Percentiles rank a stretch among this genome's conserved stretches.
Evolutionary conservation across 2,888 invertebrate species (phyloP).

Genomic region (Calameuta filiformis): DNA sequence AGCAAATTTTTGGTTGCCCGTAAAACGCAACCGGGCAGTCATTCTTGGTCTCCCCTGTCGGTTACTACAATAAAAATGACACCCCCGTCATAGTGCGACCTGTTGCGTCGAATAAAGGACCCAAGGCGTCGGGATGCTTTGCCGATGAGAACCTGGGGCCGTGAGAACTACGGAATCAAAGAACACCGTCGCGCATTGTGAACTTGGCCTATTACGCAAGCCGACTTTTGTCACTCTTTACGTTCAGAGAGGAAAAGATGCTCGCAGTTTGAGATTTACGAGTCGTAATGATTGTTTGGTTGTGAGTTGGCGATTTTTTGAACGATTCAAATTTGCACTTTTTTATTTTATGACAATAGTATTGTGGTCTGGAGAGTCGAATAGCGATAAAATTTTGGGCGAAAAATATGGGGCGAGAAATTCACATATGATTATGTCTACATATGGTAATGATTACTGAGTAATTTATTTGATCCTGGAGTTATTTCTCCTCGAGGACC

Average conservation of each 20-base stretch:
- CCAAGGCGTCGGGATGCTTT: slow-evolving; percentile 24
- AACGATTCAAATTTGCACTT: neutral
- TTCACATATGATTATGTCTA: neutral
- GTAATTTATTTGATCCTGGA: too few relatives aligned
- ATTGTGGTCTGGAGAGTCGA: too few relatives aligned
- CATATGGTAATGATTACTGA: too few relatives aligned
- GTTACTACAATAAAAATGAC: slow-evolving; percentile 25
- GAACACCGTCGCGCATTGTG: slow-evolving; percentile 55
- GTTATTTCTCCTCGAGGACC: too few relatives aligned
- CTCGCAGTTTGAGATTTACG: neutral
- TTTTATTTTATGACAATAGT: neutral
- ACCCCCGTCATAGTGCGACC: slow-evolving; percentile 52
- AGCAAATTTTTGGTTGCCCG: neutral
- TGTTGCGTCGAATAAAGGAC: slow-evolving; percentile 39
- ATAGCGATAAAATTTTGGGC: too few relatives aligned
- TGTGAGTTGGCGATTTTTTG: neutral
- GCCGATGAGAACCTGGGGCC: slow-evolving; percentile 37
- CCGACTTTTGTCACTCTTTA: slow-evolving; percentile 45
- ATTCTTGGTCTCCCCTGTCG: neutral
- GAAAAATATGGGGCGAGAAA: neutral
- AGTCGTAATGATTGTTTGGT: neutral
- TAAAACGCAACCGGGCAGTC: neutral
- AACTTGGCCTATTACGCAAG: slow-evolving; percentile 57
- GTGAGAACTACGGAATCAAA: slow-evolving; percentile 61
- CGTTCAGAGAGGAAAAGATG: neutral